Conservation (phyloP, 53 echinoderm and acorn worm species). For the Crossaster papposus region DNA sequence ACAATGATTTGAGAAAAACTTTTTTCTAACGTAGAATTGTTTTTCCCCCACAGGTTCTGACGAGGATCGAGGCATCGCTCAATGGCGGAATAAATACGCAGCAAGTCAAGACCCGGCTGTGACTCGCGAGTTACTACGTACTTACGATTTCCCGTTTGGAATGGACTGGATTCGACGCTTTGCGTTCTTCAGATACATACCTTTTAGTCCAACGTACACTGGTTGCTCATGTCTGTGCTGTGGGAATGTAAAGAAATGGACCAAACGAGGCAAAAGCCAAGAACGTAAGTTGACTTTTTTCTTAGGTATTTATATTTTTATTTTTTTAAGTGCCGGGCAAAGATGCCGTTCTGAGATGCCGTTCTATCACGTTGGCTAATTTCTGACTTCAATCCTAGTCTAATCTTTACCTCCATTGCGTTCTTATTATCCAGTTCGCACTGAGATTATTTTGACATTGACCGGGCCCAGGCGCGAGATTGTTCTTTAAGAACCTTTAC, state of each 20-base stretch:
- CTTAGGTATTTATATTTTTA: too few species aligned
- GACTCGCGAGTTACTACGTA: conserved; percentile 44
- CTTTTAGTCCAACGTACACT: conserved; percentile 74
- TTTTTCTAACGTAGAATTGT: not conserved
- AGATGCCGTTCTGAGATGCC: too few species aligned
- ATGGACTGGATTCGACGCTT: conserved; percentile 68
- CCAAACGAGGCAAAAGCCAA: not conserved
- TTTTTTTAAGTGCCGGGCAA: too few species aligned
- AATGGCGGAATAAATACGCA: conserved; percentile 58
- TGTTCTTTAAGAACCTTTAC: too few species aligned
- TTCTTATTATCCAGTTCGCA: too few species aligned
- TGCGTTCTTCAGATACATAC: conserved; percentile 60
- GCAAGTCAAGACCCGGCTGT: conserved; percentile 44
- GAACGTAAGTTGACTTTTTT: not conserved
- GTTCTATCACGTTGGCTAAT: too few species aligned
- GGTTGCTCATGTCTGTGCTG: conserved; percentile 52
- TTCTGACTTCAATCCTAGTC: too few species aligned
- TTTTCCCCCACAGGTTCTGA: conserved; percentile 51
- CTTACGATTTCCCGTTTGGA: conserved; percentile 79
- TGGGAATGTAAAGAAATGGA: not conserved
- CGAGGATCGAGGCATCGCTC: conserved; percentile 73
- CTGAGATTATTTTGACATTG: too few species aligned
- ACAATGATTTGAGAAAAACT: not conserved
- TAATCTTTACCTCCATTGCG: too few species aligned
- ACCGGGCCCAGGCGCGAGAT: too few species aligned